Evolutionary conservation across 2,113 vertebrate genomes (phyloP).

Genomic region (Cinclus cinclus): DNA sequence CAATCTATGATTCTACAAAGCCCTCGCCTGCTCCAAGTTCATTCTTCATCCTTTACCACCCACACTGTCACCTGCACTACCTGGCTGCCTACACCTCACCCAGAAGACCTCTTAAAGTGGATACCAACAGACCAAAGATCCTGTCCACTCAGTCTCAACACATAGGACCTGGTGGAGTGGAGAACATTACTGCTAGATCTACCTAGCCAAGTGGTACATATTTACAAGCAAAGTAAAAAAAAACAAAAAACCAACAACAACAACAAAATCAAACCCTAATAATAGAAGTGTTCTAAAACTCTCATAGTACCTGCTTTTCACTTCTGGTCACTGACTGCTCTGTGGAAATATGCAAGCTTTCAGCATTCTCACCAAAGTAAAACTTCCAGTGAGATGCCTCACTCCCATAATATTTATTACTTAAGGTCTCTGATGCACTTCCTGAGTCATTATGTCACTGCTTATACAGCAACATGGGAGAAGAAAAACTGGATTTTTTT

Average conservation of each 20-base stretch:
- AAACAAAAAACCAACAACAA: no score
- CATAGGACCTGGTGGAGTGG: not conserved
- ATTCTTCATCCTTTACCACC: not conserved
- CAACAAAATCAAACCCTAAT: not conserved
- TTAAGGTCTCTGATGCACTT: not conserved
- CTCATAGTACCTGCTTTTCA: not conserved
- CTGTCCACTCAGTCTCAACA: not conserved
- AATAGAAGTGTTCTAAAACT: not conserved
- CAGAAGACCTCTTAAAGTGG: not conserved
- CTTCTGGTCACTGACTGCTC: not conserved
- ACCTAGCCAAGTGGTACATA: not conserved
- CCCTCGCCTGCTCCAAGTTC: not conserved
- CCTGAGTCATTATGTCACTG: not conserved
- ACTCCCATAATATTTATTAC: not conserved
- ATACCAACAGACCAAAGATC: not conserved
- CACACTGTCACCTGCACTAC: not conserved
- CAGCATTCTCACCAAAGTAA: not conserved
- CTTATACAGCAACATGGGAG: not conserved
- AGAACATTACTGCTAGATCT: not conserved
- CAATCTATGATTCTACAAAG: not conserved
- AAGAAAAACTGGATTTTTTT: not conserved
- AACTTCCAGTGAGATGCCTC: not conserved
- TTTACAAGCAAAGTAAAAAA: not conserved
- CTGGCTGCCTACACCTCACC: not conserved
- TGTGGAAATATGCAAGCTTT: not conserved